Evolutionary conservation across 2,797 vertebrate genomes (phyloP), one percentile per base, ranked within the genome.

Genomic region (Rhincodon typus): DNA sequence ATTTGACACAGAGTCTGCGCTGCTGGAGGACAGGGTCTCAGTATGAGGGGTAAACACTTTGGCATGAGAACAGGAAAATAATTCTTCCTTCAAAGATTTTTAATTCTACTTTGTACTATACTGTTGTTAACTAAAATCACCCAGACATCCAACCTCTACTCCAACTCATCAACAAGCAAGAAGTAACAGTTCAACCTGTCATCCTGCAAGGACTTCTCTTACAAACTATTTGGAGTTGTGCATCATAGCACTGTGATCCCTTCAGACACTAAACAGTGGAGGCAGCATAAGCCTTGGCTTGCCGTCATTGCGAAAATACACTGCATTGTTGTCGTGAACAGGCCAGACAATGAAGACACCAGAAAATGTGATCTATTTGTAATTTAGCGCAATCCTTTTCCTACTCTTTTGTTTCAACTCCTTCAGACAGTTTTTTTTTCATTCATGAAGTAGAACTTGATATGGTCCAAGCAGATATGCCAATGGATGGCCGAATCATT

Each of bases 71-170:
- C n/a, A n/a, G n/a, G n/a, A n/a, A n/a, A n/a, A 91, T 91, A 91
- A 91, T 91, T 66, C 67, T n/a, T 67, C 66, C 66, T 21, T 93
- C 90, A 23, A 38, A 69, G 21, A 69, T 67, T 69, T 93, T 93
- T n/a, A 69, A 69, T 25, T 38, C 21, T 93, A 42, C 62, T 30
- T 30, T 38, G 12, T 21, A 25, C 42, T 66, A 4, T 2, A 42
- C n/a, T 12, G 12, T 67, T 69, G 69, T 93, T 42, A 69, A 93
- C 67, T 93, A 93, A 69, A 69, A 42, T 93, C 90, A 93, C n/a
- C 90, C 62, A 93, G n/a, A 42, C 19, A 42, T 93, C 90, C 90
- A 93, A 93, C 66, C 90, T 23, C 90, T 69, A 66, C 62, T 67
- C 90, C n/a, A n/a, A 69, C 90, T 93, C 62, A 25, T 67, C 90